Conservation (phyloP, 2,113 vertebrate species). For the Nyctibius bracteatus region DNA sequence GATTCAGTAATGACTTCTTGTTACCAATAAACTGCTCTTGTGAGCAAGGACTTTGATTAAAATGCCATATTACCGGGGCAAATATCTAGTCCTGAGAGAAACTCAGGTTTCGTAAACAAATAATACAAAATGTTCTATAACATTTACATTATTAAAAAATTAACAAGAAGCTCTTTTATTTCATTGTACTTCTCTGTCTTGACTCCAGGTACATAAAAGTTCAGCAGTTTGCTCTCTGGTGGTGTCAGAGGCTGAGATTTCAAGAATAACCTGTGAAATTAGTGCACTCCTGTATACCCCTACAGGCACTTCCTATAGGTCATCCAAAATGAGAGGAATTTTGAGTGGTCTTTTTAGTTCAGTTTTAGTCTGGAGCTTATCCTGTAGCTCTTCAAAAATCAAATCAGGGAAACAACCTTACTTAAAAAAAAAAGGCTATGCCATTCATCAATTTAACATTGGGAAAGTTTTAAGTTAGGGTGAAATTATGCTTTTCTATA, state of each 20-base stretch:
- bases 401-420: not conserved
- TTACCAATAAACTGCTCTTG: not conserved
- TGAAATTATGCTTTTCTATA: not conserved
- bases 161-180: not conserved
- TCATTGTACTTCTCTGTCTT: not conserved
- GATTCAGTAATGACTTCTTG: not conserved
- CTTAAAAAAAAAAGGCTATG: not conserved
- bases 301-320: not conserved
- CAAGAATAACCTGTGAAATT: not conserved
- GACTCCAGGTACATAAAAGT: not conserved
- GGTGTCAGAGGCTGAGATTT: not conserved
- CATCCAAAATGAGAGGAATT: not conserved
- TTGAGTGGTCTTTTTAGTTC: not conserved
- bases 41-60: not conserved
- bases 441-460: not conserved
- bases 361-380: not conserved
- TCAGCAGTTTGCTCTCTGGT: not conserved
- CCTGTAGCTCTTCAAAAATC: not conserved
- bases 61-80: not conserved
- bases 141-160: not conserved
- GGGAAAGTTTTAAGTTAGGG: not conserved
- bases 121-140: not conserved
- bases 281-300: accelerated
- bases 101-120: not conserved
- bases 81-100: not conserved